A percentile compares a stretch with the other conserved stretches of the same genome.
Evolutionary conservation across 2,797 vertebrate genomes (phyloP).

Genomic region (Kryptolebias ocellatus): DNA sequence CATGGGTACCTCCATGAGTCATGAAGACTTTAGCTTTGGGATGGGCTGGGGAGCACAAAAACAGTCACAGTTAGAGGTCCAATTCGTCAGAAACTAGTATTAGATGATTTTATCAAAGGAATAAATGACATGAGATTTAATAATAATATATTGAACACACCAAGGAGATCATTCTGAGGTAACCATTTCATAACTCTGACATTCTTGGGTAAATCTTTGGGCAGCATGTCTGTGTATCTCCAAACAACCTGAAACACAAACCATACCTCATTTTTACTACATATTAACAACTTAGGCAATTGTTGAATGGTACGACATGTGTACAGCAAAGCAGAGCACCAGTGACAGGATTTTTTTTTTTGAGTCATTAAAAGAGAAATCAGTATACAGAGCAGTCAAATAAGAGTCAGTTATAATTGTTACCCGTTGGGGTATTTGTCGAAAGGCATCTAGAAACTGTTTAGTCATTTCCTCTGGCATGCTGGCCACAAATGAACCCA

Average conservation of each 20-base stretch:
- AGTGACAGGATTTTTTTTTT: background rate
- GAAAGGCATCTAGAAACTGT: conserved; percentile 87
- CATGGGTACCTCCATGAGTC: conserved; percentile 90
- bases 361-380: background rate
- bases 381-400: background rate
- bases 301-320: background rate
- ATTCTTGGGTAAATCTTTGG: conserved; percentile 84
- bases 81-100: background rate
- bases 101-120: too few species aligned
- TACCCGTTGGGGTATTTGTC: conserved; percentile 91
- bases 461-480: conserved; percentile 85
- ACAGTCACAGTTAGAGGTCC: background rate
- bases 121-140: background rate
- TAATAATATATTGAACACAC: conserved; percentile 65
- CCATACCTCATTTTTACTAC: background rate
- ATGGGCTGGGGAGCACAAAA: conserved; percentile 76
- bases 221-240: conserved; percentile 85
- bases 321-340: background rate
- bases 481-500: conserved; percentile 90
- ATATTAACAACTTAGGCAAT: background rate
- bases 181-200: conserved; percentile 92
- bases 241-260: conserved; percentile 87
- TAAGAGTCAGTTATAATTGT: background rate
- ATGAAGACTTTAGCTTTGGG: conserved; percentile 91
- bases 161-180: conserved; percentile 95